These are phyloP conservation scores for Hyppa rectilinea DNA, from an alignment of 2,888 invertebrate species.

Conservation along the genomic window DNA sequence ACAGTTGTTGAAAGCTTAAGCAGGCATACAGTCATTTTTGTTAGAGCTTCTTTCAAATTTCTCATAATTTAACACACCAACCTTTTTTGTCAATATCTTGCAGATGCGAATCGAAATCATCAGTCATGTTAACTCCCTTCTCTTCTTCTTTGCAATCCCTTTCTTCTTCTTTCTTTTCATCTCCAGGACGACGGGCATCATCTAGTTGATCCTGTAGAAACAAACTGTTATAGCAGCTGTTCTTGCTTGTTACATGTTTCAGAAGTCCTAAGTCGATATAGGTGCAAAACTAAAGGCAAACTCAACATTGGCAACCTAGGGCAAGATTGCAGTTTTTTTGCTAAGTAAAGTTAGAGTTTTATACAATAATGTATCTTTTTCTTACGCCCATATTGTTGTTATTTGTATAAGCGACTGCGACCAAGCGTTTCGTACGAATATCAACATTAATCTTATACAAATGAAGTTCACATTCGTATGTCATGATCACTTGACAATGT, in stretches of 20 bases:
- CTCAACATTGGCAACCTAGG: neutral
- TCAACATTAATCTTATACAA: neutral
- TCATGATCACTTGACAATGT: neutral
- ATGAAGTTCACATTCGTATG: neutral
- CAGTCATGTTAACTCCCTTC: conserved; percentile 98
- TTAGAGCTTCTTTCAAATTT: too few relatives aligned
- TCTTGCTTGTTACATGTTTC: neutral
- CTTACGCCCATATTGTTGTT: fast-evolving
- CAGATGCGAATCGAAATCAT: conserved; percentile 97
- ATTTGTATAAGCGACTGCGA: neutral
- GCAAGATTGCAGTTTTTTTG: neutral
- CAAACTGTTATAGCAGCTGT: neutral
- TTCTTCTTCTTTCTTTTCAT: conserved; percentile 94
- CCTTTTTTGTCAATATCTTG: conserved; percentile 94
- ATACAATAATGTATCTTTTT: neutral
- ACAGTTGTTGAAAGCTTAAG: neutral
- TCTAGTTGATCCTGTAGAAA: conserved; percentile 97
- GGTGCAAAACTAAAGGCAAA: neutral
- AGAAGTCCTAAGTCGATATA: neutral
- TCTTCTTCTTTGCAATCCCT: conserved; percentile 96
- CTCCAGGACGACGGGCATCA: conserved; percentile 95
- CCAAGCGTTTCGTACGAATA: neutral
- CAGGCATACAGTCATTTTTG: too few relatives aligned
- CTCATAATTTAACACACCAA: too few relatives aligned
- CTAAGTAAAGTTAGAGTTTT: neutral